Evolutionary conservation across 2,113 vertebrate genomes (phyloP), one percentile per base, ranked within the genome.

Genomic region (Larimichthys polyactis): DNA sequence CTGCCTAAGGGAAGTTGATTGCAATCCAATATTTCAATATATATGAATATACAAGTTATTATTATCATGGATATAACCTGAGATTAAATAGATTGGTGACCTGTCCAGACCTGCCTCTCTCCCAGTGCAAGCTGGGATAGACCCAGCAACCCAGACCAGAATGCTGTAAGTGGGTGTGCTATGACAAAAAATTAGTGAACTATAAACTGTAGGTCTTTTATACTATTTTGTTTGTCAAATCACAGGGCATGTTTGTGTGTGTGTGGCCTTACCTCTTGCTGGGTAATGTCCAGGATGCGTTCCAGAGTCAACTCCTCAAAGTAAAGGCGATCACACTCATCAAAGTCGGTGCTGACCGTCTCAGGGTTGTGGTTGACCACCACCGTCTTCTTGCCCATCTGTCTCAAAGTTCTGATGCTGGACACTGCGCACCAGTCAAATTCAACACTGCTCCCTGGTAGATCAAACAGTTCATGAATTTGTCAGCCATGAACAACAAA

Each of bases 391-490:
- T 93, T 96, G 81, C 96, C 96, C 87, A 99, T 97, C 75, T 97
- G 95, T 80, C 96, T 95, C 90, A 99, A 89, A 0, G 97, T 93
- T 65, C 97, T 96, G 89, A 98, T 98, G 36, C 97, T 96, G 85
- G 97, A 99, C 89, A 99, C 98, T 0, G 98, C 98, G 72, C 97
- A 99, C 98, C 97, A 99, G 87, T 99, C 98, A 88, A 99, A 99
- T 91, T 99, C 98, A 84, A 99, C 97, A 0, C 98, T 99, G 95
- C 98, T 99, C 72, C 97, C 98, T 99, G 90, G 60, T 79, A 89
- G 71, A 75, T 59, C 0, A 49, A 65, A 71, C 17, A 55, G 40
- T 11, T 4, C 3, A 43, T 32, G 4, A 14, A 51, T 65, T 46
- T 57, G 20, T n/a, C 43, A n/a, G 12, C 58, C 57, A 27, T 71